phyloP scores from a whole-genome alignment of 2,797 vertebrate species.

The Eulemur rubriventer region DNA sequence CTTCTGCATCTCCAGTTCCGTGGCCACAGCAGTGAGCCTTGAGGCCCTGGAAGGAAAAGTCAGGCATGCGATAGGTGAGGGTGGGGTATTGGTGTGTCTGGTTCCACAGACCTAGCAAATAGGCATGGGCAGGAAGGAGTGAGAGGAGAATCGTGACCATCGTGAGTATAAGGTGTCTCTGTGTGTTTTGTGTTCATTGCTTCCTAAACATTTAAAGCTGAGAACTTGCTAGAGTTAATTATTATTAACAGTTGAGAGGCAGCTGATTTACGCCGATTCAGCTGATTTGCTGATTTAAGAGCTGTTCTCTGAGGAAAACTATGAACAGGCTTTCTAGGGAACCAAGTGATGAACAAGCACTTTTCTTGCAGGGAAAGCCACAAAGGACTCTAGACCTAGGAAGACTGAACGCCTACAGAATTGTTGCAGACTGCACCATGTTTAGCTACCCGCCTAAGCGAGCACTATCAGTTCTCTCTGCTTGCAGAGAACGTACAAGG shows the following conservation, averaged over 20 bases:
- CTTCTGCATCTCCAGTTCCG: background rate
- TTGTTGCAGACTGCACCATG: background rate
- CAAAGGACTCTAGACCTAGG: background rate
- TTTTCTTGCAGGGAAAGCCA: background rate
- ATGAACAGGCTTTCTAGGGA: background rate
- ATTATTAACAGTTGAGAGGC: conserved; percentile 35
- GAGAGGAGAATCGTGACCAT: background rate
- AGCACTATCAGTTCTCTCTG: background rate
- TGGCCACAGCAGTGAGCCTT: background rate
- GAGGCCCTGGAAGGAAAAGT: background rate
- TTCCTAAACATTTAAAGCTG: conserved; percentile 25
- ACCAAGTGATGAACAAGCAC: background rate
- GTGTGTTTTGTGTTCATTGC: background rate
- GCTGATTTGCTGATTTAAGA: background rate
- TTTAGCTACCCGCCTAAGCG: background rate
- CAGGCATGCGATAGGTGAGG: background rate
- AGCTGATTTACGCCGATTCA: background rate
- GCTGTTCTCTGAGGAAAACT: conserved; percentile 4
- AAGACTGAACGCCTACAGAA: background rate
- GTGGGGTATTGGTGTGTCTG: background rate
- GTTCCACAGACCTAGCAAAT: background rate
- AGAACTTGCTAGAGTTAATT: conserved; percentile 24
- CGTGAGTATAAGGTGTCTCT: background rate
- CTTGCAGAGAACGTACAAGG: background rate
- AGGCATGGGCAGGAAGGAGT: background rate